phyloP scores from a whole-genome alignment of 2,113 vertebrate species.

The Seriola aureovittata region DNA sequence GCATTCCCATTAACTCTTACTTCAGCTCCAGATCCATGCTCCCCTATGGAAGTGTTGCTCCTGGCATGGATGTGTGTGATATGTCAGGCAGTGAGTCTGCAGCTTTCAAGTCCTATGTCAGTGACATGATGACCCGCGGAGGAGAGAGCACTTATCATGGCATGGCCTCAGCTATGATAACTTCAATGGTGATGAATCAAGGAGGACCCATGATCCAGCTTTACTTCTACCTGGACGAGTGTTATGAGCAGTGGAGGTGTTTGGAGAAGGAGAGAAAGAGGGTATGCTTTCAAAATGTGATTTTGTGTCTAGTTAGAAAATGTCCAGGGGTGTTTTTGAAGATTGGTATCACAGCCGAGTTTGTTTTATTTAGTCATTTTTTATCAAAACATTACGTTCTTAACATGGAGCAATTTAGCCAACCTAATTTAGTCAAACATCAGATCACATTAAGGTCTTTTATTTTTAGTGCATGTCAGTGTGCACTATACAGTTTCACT shows the following conservation, averaged over 20 bases:
- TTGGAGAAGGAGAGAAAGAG: constrained; percentile 89
- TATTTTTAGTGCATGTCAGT: not conserved
- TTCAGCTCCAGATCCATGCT: constrained; percentile 66
- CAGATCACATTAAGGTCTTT: not conserved
- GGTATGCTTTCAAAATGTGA: constrained; percentile 75
- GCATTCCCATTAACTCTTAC: constrained; percentile 52
- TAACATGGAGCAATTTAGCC: not conserved
- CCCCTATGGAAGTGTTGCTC: constrained; percentile 22
- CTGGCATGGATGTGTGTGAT: constrained; percentile 68
- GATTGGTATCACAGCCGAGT: not conserved
- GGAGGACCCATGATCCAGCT: constrained; percentile 81
- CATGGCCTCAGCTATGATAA: constrained; percentile 51
- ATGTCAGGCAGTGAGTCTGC: constrained; percentile 71
- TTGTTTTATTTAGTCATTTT: not conserved
- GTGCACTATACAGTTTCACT: not conserved
- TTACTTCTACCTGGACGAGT: constrained; percentile 85
- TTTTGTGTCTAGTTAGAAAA: not conserved
- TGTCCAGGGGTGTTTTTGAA: not conserved
- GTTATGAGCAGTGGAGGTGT: constrained; percentile 85
- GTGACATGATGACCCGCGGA: constrained; percentile 58
- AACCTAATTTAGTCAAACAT: not conserved
- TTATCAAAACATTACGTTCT: not conserved
- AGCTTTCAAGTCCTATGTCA: constrained; percentile 71
- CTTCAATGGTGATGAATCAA: constrained; percentile 69
- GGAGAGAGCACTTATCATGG: constrained; percentile 72